These are phyloP conservation scores for Enteromius argenteus DNA, from an alignment of 2,797 vertebrate genomes.

Conservation along the genomic window DNA sequence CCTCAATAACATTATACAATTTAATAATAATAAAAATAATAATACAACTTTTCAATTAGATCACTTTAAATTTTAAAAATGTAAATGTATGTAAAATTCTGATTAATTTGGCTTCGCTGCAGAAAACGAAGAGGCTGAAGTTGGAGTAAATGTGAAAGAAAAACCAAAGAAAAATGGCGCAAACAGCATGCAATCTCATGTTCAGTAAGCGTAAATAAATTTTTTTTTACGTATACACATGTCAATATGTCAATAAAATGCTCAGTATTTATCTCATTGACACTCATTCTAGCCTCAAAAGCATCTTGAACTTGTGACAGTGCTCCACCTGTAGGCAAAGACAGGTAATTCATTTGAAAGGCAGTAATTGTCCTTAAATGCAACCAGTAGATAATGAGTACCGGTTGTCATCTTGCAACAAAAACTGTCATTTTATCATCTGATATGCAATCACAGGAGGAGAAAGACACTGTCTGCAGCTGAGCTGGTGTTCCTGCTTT, in stretches of 20 bases:
- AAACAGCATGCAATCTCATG: not conserved
- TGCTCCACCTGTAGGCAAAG: conserved; percentile 48
- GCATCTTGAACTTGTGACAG: conserved; percentile 34
- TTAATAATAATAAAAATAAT: not conserved
- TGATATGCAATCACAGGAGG: not conserved
- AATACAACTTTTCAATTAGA: not conserved
- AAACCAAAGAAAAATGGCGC: not conserved
- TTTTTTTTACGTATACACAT: not conserved
- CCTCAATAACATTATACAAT: not conserved
- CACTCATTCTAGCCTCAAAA: not conserved
- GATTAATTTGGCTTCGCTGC: conserved; percentile 23
- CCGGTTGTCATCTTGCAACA: conserved; percentile 7
- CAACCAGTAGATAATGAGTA: conserved; percentile 10
- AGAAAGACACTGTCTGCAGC: not conserved
- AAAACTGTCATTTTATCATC: not conserved
- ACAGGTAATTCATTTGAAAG: conserved; percentile 19
- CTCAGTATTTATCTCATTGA: not conserved
- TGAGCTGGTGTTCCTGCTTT: conserved; percentile 11
- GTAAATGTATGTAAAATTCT: not conserved
- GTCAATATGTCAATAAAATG: not conserved
- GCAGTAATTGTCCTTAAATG: not conserved
- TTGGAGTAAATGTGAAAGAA: not conserved
- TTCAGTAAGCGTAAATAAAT: not conserved
- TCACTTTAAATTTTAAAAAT: not conserved
- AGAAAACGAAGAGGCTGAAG: not conserved